phyloP scores from a whole-genome alignment of 2,888 invertebrate genomes.

The Sepiola atlantica region DNA sequence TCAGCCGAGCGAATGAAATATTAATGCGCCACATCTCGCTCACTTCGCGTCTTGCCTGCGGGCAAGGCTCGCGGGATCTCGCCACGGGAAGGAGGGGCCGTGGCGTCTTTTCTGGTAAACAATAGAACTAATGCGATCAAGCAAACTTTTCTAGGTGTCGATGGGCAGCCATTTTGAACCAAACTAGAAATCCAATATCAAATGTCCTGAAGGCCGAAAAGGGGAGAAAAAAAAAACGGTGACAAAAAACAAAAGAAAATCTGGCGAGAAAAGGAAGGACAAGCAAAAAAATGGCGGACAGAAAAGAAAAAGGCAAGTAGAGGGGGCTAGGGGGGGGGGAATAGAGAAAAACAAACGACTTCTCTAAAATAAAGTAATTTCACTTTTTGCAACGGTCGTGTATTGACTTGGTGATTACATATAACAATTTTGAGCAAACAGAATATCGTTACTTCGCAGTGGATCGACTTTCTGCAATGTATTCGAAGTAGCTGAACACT shows the following conservation, averaged over 20 bases:
- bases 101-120: slow-evolving; percentile 33
- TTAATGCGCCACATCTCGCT: slow-evolving; percentile 45
- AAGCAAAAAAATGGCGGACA: neutral
- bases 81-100: neutral
- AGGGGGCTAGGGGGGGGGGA: neutral
- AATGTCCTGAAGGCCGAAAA: slow-evolving; percentile 46
- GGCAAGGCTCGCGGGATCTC: slow-evolving; percentile 22
- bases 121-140: slow-evolving; percentile 43
- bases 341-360: neutral
- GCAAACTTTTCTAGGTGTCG: slow-evolving; percentile 39
- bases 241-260: neutral
- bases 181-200: slow-evolving; percentile 43
- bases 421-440: slow-evolving; percentile 18
- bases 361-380: slow-evolving; percentile 3
- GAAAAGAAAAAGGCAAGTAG: neutral
- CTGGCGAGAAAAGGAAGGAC: neutral
- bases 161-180: slow-evolving; percentile 42
- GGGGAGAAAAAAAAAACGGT: neutral
- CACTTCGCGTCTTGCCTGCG: slow-evolving; percentile 34
- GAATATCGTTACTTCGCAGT: neutral
- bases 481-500: neutral
- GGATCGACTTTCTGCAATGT: neutral
- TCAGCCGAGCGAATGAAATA: slow-evolving; percentile 46
- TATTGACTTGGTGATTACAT: slow-evolving; percentile 32
- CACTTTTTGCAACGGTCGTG: neutral